phyloP scores from a whole-genome alignment of 2,113 vertebrate genomes.

The Mellivora capensis region DNA sequence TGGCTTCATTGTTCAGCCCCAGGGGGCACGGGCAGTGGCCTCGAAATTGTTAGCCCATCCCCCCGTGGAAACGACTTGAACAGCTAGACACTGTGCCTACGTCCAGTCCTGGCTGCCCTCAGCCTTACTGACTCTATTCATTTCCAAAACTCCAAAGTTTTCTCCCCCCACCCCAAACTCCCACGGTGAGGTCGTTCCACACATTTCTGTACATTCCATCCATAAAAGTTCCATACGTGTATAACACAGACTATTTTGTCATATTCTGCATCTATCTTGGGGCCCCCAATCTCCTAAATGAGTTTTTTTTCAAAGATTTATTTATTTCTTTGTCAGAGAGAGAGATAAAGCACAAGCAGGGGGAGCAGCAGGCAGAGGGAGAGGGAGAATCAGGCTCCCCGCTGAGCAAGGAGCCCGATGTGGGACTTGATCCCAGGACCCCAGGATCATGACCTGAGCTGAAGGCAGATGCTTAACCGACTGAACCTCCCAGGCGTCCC shows the following conservation, averaged over 20 bases:
- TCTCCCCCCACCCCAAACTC: not conserved
- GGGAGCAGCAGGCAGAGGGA: too few species aligned
- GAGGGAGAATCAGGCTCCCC: too few species aligned
- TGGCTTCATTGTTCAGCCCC: not conserved
- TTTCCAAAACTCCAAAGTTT: not conserved
- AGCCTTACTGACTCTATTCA: not conserved
- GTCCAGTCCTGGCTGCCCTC: not conserved
- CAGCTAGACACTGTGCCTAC: accelerated
- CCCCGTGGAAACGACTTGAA: not conserved
- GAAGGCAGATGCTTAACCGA: too few species aligned
- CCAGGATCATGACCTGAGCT: too few species aligned
- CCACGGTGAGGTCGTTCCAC: not conserved
- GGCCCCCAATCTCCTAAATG: not conserved
- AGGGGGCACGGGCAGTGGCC: accelerated
- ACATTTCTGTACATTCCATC: too few species aligned
- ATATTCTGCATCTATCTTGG: not conserved
- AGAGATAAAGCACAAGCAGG: too few species aligned
- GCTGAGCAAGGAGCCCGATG: too few species aligned
- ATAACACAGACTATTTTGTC: not conserved
- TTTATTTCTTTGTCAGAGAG: too few species aligned
- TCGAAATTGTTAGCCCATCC: not conserved
- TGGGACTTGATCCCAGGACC: too few species aligned
- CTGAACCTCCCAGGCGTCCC: too few species aligned
- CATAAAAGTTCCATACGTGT: too few species aligned
- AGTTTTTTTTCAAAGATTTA: not conserved